Evolutionary conservation across 1,140 invertebrate genomes (phyloP).

Genomic region (Bombus terrestris): DNA sequence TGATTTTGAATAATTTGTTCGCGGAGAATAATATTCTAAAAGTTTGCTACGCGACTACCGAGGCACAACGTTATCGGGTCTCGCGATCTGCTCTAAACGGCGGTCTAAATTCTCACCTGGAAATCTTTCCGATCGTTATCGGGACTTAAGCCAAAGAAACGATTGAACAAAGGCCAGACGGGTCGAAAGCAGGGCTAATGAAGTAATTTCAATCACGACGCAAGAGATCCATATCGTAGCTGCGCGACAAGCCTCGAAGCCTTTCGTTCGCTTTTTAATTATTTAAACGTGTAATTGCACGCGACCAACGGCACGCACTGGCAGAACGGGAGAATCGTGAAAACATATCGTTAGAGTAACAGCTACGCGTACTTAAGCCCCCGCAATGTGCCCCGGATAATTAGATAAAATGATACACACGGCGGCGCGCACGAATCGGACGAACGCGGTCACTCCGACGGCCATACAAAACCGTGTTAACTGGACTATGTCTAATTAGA

Average conservation of each 20-base stretch:
- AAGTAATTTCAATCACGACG: constrained; percentile 17
- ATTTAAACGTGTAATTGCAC: constrained; percentile 39
- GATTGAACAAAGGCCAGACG: no score
- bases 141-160: no score
- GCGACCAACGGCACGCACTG: constrained; percentile 31
- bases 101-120: neutral
- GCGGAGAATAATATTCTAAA: neutral
- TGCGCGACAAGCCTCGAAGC: neutral
- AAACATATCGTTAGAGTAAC: constrained; percentile 41
- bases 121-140: neutral
- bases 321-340: constrained; percentile 25
- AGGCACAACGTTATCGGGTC: neutral
- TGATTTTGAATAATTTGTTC: no score
- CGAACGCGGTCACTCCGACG: neutral
- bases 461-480: constrained; percentile 31
- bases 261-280: constrained; percentile 41
- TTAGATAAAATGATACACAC: constrained; percentile 49
- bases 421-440: constrained; percentile 1
- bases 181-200: neutral
- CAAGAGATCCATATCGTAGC: neutral
- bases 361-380: constrained; percentile 21
- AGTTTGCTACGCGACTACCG: neutral
- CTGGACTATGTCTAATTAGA: constrained; percentile 58
- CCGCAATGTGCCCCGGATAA: constrained; percentile 30
- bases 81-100: neutral